Evolutionary conservation across 2,113 vertebrate species (phyloP).

Genomic region (Eptesicus fuscus): DNA sequence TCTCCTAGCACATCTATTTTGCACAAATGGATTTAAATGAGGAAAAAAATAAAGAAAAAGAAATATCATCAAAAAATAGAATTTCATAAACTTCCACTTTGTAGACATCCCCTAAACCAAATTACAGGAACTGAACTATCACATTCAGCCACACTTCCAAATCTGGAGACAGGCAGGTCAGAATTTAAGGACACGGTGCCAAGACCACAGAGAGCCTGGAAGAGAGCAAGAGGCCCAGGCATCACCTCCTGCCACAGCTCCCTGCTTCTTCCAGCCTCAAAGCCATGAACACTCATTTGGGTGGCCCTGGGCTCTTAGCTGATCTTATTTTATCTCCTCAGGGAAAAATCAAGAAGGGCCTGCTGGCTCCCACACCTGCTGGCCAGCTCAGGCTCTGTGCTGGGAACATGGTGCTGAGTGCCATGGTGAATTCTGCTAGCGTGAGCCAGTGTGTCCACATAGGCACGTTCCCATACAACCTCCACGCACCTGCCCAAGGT

Average conservation of each 20-base stretch:
- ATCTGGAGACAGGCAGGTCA: neutral
- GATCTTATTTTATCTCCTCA: neutral
- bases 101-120: neutral
- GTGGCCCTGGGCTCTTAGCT: neutral
- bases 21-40: neutral
- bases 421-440: neutral
- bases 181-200: neutral
- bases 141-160: neutral
- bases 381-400: neutral
- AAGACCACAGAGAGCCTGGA: neutral
- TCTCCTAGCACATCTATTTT: neutral
- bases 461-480: neutral
- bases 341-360: neutral
- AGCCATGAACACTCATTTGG: neutral
- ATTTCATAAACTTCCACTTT: neutral
- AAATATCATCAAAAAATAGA: neutral
- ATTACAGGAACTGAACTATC: neutral
- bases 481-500: neutral
- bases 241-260: neutral
- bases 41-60: neutral
- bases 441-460: neutral
- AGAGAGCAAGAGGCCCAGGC: too few relatives aligned
- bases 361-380: neutral
- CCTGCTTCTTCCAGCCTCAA: neutral
- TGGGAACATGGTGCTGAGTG: neutral